Evolutionary conservation across 2,797 vertebrate genomes (phyloP), one percentile per base, ranked within the genome.

Genomic region (Ptychobarbus kaznakovi): DNA sequence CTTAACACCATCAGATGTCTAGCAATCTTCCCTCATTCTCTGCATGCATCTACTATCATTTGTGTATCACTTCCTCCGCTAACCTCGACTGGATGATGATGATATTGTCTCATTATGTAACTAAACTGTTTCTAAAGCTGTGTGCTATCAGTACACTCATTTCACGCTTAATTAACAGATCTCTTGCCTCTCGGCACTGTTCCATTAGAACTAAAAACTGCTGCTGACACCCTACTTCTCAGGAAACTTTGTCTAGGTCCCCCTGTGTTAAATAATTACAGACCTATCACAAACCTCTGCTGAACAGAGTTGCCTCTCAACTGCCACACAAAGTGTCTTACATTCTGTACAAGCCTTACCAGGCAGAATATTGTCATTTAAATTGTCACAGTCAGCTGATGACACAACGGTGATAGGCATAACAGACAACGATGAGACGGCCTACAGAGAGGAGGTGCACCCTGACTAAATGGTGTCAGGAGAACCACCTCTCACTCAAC

Each of bases 201-300:
- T 83, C 53, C 9, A 66, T 83, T 88, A 93, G 92, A 94, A 90
- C 95, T 95, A 92, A 95, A 95, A 91, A 95, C 95, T 82, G 95
- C 89, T 83, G 95, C 91, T 1, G 93, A 94, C 90, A 95, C 94
- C 93, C 95, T 88, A 95, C 95, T 89, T 95, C 95, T 91, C 94
- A 95, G 87, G 95, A 94, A 88, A 95, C 93, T 68, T 96, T 94
- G 80, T 95, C 96, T 18, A 94, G 94, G 49, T 94, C 93, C 78
- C 94, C 95, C 85, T 93, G 90, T 82, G 92, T 81, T 63, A 63
- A 74, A 49, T 63, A 74, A 63, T 63, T 0, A 94, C 88, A 89
- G 93, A 94, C 91, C 95, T 35, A 63, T 82, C 53, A 74, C 25
- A 44, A 74, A 72, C 53, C 66, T 53, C 35, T 28, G 22, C 66